These are phyloP conservation scores for Rhadina sibilatrix DNA, from an alignment of 2,113 vertebrate genomes.

Conservation along the genomic window DNA sequence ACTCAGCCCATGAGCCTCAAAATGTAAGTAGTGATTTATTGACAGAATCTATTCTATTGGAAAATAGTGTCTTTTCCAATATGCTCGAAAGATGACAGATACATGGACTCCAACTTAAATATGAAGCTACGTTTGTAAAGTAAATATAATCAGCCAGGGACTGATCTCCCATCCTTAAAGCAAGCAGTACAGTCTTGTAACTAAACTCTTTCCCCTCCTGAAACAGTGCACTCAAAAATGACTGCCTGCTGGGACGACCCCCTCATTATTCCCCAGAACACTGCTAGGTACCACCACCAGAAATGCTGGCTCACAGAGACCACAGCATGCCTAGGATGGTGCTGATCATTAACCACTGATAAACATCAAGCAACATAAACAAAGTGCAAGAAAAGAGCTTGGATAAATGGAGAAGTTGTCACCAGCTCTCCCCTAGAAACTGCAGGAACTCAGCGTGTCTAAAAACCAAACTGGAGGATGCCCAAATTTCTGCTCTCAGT, in stretches of 20 bases:
- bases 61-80: neutral
- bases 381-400: neutral
- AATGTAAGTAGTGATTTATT: neutral
- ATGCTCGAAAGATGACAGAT: neutral
- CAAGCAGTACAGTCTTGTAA: neutral
- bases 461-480: neutral
- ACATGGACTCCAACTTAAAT: neutral
- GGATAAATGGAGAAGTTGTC: neutral
- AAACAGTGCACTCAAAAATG: neutral
- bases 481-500: neutral
- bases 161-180: neutral
- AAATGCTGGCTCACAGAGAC: neutral
- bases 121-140: rapidly evolving
- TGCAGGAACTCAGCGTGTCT: neutral
- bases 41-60: neutral
- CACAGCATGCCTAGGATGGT: neutral
- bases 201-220: neutral
- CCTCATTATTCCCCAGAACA: neutral
- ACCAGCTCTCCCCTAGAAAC: neutral
- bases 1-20: rapidly evolving
- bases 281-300: neutral
- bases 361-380: rapidly evolving
- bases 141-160: neutral
- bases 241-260: neutral
- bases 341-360: neutral